Percentiles rank a stretch among this genome's conserved stretches.
Evolutionary conservation across 2,888 invertebrate genomes (phyloP).

Genomic region (Eristalis pertinax): DNA sequence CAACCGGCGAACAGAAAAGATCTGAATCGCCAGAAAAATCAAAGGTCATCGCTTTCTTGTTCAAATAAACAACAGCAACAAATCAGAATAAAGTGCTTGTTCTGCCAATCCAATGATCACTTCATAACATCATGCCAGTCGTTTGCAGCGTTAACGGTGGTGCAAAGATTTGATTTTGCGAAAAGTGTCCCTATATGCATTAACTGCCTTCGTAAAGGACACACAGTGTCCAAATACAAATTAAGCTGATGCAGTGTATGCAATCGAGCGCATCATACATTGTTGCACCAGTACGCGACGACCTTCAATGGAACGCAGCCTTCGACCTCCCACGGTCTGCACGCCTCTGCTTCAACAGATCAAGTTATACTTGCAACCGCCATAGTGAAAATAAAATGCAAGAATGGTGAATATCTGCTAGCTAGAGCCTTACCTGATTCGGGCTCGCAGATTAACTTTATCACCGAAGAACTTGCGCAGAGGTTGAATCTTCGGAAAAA

Average conservation of each 20-base stretch:
- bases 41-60: slow-evolving; percentile 5
- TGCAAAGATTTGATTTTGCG: slow-evolving; percentile 36
- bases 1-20: no score
- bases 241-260: no score
- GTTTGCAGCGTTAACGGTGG: slow-evolving; percentile 8
- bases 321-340: no score
- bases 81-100: slow-evolving; percentile 4
- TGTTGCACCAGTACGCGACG: no score
- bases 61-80: background rate
- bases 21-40: background rate
- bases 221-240: slow-evolving; percentile 42
- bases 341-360: no score
- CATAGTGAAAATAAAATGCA: no score
- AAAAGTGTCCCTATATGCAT: slow-evolving; percentile 38
- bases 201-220: slow-evolving; percentile 52
- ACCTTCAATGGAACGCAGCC: no score
- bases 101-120: slow-evolving; percentile 4
- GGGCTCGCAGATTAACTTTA: slow-evolving; percentile 12
- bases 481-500: background rate
- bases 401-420: background rate
- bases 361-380: no score
- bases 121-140: slow-evolving; percentile 2
- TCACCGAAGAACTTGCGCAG: slow-evolving; percentile 15
- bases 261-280: no score
- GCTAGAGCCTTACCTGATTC: background rate